Conservation (phyloP, 2,888 invertebrate species). For the Ormyrus pomaceus region DNA sequence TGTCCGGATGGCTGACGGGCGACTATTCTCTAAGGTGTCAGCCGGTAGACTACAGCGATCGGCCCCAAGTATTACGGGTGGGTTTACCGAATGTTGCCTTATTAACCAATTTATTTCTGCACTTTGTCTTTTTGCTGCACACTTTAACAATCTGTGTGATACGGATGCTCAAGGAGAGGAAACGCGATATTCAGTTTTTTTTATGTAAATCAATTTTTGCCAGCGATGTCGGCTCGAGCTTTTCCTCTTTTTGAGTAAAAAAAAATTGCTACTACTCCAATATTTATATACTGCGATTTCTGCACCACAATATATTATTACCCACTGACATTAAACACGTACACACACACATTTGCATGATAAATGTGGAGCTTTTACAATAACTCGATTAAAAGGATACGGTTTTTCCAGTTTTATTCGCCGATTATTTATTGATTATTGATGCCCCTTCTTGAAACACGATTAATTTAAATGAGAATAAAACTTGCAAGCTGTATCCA, state of each 20-base stretch:
- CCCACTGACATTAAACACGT: constrained; percentile 3
- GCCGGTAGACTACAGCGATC: constrained; percentile 96
- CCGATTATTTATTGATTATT: not conserved
- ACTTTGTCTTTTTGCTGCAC: too few species aligned
- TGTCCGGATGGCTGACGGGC: constrained; percentile 95
- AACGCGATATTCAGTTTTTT: too few species aligned
- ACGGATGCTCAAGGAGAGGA: too few species aligned
- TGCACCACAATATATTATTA: constrained; percentile 3
- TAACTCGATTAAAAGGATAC: not conserved
- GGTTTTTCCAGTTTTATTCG: not conserved
- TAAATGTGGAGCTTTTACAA: not conserved
- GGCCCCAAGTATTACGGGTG: constrained; percentile 94
- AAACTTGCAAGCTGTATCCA: too few species aligned
- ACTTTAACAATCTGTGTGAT: too few species aligned
- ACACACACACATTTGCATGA: not conserved
- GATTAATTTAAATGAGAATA: too few species aligned
- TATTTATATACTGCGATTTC: not conserved
- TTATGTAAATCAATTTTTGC: not conserved
- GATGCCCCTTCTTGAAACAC: too few species aligned
- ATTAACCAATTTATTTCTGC: constrained; percentile 27
- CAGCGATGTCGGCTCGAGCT: not conserved
- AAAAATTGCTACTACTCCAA: not conserved
- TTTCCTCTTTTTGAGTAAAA: not conserved
- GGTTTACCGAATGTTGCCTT: constrained; percentile 74
- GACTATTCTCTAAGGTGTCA: constrained; percentile 97